Evolutionary conservation across 2,113 vertebrate species (phyloP).

Genomic region (Syngnathus floridae): DNA sequence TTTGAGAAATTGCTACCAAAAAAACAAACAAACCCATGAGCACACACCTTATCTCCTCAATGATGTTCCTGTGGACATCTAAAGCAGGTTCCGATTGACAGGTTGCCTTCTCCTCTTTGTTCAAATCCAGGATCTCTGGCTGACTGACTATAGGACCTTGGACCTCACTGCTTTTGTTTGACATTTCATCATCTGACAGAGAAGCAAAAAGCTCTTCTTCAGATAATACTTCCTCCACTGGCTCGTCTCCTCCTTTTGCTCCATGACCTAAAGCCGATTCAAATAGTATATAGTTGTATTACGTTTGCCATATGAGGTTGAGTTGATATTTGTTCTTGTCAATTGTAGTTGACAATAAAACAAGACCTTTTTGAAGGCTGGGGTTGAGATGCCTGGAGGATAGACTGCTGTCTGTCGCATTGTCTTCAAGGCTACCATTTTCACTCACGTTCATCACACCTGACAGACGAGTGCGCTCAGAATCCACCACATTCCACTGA

Average conservation of each 20-base stretch:
- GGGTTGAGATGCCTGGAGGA: slow-evolving; percentile 33
- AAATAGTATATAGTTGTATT: background rate
- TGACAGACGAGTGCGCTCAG: slow-evolving; percentile 57
- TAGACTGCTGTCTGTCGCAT: slow-evolving; percentile 34
- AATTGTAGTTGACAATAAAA: background rate
- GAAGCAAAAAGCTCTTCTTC: slow-evolving; percentile 55
- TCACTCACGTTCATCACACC: slow-evolving; percentile 51
- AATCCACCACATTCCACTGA: slow-evolving; percentile 53
- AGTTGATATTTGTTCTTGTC: background rate
- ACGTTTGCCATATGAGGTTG: no score
- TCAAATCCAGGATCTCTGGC: slow-evolving; percentile 5
- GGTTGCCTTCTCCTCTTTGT: slow-evolving; percentile 5
- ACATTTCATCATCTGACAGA: slow-evolving; percentile 13
- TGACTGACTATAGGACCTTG: slow-evolving; percentile 11
- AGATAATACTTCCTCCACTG: slow-evolving; percentile 34
- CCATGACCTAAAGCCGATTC: background rate
- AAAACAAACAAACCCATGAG: background rate
- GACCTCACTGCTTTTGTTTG: slow-evolving; percentile 29
- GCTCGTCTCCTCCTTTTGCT: slow-evolving; percentile 6
- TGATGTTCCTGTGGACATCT: slow-evolving; percentile 42
- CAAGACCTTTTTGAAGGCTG: slow-evolving; percentile 38
- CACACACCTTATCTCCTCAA: slow-evolving; percentile 72
- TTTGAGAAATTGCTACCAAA: background rate
- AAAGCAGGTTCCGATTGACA: slow-evolving; percentile 18
- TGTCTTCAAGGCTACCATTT: slow-evolving; percentile 46